A percentile compares a stretch with the other conserved stretches of the same genome.
phyloP scores from a whole-genome alignment of 2,888 invertebrate species.

The Noctua comes region DNA sequence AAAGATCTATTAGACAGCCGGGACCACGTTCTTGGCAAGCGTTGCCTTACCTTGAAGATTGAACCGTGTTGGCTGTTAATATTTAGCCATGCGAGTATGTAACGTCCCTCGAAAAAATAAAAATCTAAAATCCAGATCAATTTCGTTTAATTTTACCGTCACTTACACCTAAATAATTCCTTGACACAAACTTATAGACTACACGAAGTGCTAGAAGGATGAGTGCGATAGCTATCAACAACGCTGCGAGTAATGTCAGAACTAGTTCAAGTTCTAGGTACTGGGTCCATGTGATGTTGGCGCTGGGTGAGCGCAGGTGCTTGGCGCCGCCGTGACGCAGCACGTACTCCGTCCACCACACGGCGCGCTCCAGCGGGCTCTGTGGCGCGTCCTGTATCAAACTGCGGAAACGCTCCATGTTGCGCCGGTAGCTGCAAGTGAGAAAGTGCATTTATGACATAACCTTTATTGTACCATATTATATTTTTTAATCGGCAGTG shows the following conservation, averaged over 20 bases:
- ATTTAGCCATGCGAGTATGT: no score
- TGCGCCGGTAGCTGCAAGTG: constrained; percentile 51
- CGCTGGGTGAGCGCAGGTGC: constrained; percentile 79
- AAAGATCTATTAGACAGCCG: no score
- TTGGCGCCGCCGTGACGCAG: constrained; percentile 80
- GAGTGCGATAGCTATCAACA: constrained; percentile 6
- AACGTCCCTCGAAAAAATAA: not conserved
- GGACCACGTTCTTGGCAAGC: not conserved
- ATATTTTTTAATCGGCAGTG: not conserved
- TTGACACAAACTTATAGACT: constrained; percentile 9
- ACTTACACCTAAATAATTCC: not conserved
- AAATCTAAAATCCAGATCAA: constrained; percentile 9
- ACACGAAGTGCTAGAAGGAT: constrained; percentile 2
- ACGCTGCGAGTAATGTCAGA: constrained; percentile 15
- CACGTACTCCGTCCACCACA: constrained; percentile 82
- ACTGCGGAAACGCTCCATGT: constrained; percentile 33
- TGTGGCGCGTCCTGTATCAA: constrained; percentile 55
- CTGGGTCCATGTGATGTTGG: constrained; percentile 69
- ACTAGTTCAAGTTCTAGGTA: constrained; percentile 70
- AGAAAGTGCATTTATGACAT: constrained; percentile 31
- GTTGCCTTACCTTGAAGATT: no score
- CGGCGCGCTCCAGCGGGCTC: constrained; percentile 74
- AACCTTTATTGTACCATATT: not conserved
- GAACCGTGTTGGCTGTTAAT: no score
- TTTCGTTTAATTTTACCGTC: constrained; percentile 25